These are phyloP conservation scores for Mimumesa dahlbomi DNA, from an alignment of 2,888 invertebrate species.

Conservation along the genomic window DNA sequence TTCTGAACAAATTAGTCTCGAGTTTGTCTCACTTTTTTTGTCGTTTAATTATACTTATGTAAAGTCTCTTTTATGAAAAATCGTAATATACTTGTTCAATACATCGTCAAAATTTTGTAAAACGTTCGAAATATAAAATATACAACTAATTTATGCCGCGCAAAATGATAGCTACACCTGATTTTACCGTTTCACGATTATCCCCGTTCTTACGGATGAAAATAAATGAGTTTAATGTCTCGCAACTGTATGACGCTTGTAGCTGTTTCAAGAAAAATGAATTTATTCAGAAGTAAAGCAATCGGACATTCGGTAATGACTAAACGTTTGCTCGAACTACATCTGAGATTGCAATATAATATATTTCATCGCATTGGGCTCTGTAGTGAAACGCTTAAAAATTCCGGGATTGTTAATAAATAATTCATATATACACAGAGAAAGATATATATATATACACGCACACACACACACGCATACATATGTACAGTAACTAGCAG, in stretches of 20 bases:
- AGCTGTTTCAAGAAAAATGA: no score
- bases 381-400: constrained; percentile 41
- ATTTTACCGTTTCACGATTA: no score
- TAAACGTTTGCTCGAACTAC: constrained; percentile 27
- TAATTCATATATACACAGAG: constrained; percentile 60
- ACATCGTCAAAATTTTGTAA: no score
- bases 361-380: constrained; percentile 40
- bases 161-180: no score
- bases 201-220: no score
- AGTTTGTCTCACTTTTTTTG: neutral
- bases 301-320: constrained; percentile 24
- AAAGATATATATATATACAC: constrained; percentile 55
- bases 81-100: neutral
- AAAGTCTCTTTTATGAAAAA: neutral
- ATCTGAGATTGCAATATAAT: constrained; percentile 11
- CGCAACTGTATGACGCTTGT: no score
- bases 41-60: no score
- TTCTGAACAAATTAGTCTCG: constrained; percentile 23
- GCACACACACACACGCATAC: constrained; percentile 35
- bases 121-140: no score
- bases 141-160: no score
- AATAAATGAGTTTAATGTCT: no score
- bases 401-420: constrained; percentile 61
- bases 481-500: constrained; percentile 59
- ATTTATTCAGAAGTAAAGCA: constrained; percentile 40